Percentiles rank a stretch among this genome's conserved stretches.
Evolutionary conservation across 2,888 invertebrate species (phyloP).

Genomic region (Conomelus anceps): DNA sequence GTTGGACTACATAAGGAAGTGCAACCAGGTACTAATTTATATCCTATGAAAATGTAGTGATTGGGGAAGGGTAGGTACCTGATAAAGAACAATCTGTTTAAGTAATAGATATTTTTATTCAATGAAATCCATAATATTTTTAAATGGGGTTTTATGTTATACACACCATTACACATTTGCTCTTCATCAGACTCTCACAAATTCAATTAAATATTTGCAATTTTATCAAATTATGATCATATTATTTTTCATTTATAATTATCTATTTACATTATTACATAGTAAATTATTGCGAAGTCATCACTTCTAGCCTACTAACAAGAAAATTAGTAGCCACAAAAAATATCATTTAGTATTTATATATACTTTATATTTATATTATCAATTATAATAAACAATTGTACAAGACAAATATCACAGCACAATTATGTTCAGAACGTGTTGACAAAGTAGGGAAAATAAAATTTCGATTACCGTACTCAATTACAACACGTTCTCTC

Average conservation of each 20-base stretch:
- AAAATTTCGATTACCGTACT: background rate
- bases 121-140: slow-evolving; percentile 14
- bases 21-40: too few species aligned
- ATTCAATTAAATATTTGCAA: background rate
- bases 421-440: slow-evolving; percentile 17
- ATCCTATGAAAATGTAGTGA: background rate
- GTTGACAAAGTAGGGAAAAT: background rate
- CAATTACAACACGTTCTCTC: background rate
- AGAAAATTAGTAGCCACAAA: slow-evolving; percentile 10
- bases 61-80: background rate
- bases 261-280: slow-evolving; percentile 23
- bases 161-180: background rate
- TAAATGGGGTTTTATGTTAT: slow-evolving; percentile 9
- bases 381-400: slow-evolving; percentile 18
- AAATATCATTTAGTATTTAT: background rate
- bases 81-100: background rate
- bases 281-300: slow-evolving; percentile 25
- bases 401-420: slow-evolving; percentile 27
- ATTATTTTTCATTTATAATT: slow-evolving; percentile 46
- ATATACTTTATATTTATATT: background rate
- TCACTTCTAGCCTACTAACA: slow-evolving; percentile 15
- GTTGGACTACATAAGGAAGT: too few species aligned
- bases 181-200: background rate
- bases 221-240: background rate
- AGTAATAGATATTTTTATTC: background rate